These are phyloP conservation scores for Thymallus thymallus DNA, from an alignment of 2,113 vertebrate genomes.

Conservation along the genomic window DNA sequence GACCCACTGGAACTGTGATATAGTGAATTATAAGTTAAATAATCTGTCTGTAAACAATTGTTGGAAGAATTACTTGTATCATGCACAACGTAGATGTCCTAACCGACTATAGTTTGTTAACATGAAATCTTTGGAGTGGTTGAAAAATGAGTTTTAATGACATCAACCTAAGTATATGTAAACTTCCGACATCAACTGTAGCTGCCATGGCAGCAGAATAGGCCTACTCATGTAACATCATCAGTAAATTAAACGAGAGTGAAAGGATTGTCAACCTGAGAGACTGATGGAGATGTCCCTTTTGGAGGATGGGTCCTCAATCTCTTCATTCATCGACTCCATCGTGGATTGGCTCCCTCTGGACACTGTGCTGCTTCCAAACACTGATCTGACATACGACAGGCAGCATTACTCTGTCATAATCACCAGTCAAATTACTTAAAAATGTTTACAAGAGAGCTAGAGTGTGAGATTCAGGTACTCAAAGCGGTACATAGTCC, in stretches of 20 bases:
- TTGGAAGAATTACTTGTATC: too few species aligned
- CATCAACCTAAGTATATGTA: too few species aligned
- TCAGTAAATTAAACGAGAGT: neutral
- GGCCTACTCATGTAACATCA: too few species aligned
- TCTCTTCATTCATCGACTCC: slow-evolving; percentile 68
- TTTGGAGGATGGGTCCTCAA: slow-evolving; percentile 65
- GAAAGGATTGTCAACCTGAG: slow-evolving; percentile 69
- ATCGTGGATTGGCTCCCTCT: slow-evolving; percentile 64
- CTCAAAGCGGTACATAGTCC: neutral
- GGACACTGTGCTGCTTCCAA: slow-evolving; percentile 76
- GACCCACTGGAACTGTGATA: too few species aligned
- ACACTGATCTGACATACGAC: slow-evolving; percentile 67
- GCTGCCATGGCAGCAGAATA: too few species aligned
- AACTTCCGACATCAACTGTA: too few species aligned
- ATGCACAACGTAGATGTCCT: too few species aligned
- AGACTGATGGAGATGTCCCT: slow-evolving; percentile 51
- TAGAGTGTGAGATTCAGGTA: neutral
- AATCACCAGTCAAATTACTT: neutral
- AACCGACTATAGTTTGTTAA: too few species aligned
- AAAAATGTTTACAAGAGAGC: neutral
- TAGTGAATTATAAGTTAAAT: too few species aligned
- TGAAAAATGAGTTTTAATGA: too few species aligned
- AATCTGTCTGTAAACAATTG: too few species aligned
- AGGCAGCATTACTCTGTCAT: neutral
- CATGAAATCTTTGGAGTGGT: too few species aligned